A percentile compares a stretch with the other conserved stretches of the same genome.
Conservation (phyloP, 2,113 vertebrate species). For the Monopterus albus region DNA sequence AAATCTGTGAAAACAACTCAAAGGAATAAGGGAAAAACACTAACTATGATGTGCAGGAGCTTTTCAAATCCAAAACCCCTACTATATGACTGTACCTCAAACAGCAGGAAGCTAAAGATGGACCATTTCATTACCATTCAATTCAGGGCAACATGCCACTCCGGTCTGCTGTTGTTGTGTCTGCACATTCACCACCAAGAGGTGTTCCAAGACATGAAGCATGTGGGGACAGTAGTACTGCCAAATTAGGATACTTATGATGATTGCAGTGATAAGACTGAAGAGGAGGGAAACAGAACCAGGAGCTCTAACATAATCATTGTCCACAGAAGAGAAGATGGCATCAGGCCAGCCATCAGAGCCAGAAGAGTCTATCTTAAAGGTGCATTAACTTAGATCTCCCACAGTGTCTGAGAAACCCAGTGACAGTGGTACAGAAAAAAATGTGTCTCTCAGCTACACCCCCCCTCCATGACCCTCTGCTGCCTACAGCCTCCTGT, state of each 20-base stretch:
- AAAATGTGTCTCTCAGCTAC: too few species aligned
- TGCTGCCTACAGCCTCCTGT: too few species aligned
- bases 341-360: background rate
- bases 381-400: too few species aligned
- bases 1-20: too few species aligned
- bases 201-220: slow-evolving; percentile 13
- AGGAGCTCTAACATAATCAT: slow-evolving; percentile 19
- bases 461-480: too few species aligned
- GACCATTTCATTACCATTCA: too few species aligned
- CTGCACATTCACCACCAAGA: slow-evolving; percentile 6
- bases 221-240: slow-evolving; percentile 22
- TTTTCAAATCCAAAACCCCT: too few species aligned
- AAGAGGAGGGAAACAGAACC: slow-evolving; percentile 38
- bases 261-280: slow-evolving; percentile 19
- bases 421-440: too few species aligned
- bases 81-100: too few species aligned
- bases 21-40: too few species aligned
- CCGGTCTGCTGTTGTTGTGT: slow-evolving; percentile 9
- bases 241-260: slow-evolving; percentile 50
- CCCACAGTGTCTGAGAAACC: too few species aligned
- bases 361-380: background rate
- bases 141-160: background rate
- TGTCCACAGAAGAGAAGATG: background rate
- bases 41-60: too few species aligned
- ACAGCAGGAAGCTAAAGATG: background rate